Conservation (phyloP, 2,113 vertebrate genomes). For the Calypte anna region DNA sequence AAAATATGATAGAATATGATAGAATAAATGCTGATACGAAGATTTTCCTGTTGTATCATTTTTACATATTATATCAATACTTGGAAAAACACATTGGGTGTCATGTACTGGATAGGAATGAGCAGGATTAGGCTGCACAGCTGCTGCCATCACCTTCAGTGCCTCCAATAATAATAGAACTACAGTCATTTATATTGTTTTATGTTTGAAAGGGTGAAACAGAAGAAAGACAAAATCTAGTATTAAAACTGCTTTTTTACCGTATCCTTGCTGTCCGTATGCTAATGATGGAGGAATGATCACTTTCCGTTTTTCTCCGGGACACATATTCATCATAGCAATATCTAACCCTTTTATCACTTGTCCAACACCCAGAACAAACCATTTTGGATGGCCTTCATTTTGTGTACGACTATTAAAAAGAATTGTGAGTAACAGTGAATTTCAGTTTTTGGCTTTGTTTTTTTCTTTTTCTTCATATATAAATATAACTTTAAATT, state of each 20-base stretch:
- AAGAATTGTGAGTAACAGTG: not conserved
- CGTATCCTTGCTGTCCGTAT: constrained; percentile 90
- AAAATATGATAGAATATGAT: not conserved
- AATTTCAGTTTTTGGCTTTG: not conserved
- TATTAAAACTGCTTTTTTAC: constrained; percentile 61
- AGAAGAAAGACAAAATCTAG: not conserved
- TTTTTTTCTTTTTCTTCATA: not conserved
- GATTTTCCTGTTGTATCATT: not conserved
- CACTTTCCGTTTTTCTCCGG: constrained; percentile 93
- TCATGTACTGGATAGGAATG: not conserved
- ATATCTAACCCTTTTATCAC: constrained; percentile 95
- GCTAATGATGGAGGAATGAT: constrained; percentile 88
- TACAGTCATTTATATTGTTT: not conserved
- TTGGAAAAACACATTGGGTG: not conserved
- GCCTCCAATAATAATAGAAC: not conserved
- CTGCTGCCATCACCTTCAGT: not conserved
- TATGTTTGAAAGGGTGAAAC: not conserved
- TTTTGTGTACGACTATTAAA: constrained; percentile 86
- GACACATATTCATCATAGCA: constrained; percentile 92
- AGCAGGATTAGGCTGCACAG: not conserved
- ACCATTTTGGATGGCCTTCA: constrained; percentile 94
- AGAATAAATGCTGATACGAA: not conserved
- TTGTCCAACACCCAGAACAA: constrained; percentile 93
- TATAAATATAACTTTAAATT: not conserved
- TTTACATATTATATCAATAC: not conserved